Evolutionary conservation across 2,797 vertebrate genomes (phyloP), one percentile per base, ranked within the genome.

Genomic region (Vireo griseus): DNA sequence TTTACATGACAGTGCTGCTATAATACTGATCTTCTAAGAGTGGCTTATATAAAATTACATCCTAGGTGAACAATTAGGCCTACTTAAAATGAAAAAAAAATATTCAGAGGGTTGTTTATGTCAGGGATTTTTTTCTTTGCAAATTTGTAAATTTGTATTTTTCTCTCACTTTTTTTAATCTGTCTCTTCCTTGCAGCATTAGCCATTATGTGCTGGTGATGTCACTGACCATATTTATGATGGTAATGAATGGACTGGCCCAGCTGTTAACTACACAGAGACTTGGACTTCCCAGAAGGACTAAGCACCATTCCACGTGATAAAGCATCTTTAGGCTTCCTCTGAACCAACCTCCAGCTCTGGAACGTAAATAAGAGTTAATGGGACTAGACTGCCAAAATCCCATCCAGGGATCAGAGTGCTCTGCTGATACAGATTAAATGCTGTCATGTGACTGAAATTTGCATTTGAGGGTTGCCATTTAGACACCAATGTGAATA

Each of bases 191-290:
- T 98, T 97, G 45, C 97, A 99, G 99, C 96, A 99, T 99, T 88
- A 99, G 99, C 94, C 99, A 99, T 95, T 99, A 99, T 20, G 99
- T 99, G 77, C 99, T 99, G 17, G 99, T 99, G 96, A 99, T 99
- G 99, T 99, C 98, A 1, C 98, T 99, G 98, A 99, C 99, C 73
- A 99, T 99, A 96, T 99, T 99, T 90, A 97, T 99, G 94, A 98
- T 99, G 98, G 88, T 99, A 86, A 98, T 99, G 90, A 99, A 98
- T 59, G 97, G 99, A 91, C 94, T 99, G 88, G 99, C 98, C 16
- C 99, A 99, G 86, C 86, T 98, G 69, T 97, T 99, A 82, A 99
- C 99, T 9, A 98, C 99, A 29, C 97, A 95, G 93, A 98, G 98
- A 95, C 96, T 99, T 69, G 22, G 71, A 33, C 73, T 99, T 67